A percentile compares a stretch with the other conserved stretches of the same genome.
These are phyloP conservation scores for Drosophila neoperkinsi DNA, from an alignment of 2,888 invertebrate species.

Conservation along the genomic window DNA sequence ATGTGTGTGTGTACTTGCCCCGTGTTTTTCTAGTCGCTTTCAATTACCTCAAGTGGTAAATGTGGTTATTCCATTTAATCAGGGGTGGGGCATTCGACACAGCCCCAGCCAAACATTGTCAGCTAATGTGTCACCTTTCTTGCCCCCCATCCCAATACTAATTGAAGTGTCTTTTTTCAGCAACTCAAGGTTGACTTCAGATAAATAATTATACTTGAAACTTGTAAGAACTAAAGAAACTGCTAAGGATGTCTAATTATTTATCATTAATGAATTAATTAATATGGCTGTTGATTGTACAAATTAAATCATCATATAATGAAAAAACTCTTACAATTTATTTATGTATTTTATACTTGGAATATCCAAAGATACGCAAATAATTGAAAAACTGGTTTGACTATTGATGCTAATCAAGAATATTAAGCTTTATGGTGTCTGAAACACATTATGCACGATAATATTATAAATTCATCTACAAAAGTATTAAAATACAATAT, in stretches of 20 bases:
- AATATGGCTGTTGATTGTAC: background rate
- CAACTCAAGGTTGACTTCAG: constrained; percentile 59
- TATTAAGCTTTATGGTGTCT: background rate
- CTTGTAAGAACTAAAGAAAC: background rate
- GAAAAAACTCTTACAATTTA: background rate
- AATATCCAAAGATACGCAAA: background rate
- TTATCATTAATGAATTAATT: background rate
- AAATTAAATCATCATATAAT: background rate
- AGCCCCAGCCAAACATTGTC: constrained; percentile 54
- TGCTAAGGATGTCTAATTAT: background rate
- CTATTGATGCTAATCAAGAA: background rate
- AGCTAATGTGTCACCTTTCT: constrained; percentile 65
- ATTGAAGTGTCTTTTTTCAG: constrained; percentile 62
- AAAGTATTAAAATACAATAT: background rate
- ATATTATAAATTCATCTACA: background rate
- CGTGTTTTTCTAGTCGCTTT: constrained; percentile 60
- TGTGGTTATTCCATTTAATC: constrained; percentile 80
- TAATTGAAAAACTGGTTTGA: background rate
- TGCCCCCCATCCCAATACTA: constrained; percentile 40
- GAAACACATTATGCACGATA: background rate
- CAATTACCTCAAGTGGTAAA: constrained; percentile 77
- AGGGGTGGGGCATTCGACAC: constrained; percentile 58
- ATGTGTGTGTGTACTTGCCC: constrained; percentile 29
- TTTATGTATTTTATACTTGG: background rate
- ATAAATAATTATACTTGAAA: background rate